Evolutionary conservation across 1,140 invertebrate species (phyloP), one percentile per base, ranked within the genome.

Genomic region (Drosophila arizonae): DNA sequence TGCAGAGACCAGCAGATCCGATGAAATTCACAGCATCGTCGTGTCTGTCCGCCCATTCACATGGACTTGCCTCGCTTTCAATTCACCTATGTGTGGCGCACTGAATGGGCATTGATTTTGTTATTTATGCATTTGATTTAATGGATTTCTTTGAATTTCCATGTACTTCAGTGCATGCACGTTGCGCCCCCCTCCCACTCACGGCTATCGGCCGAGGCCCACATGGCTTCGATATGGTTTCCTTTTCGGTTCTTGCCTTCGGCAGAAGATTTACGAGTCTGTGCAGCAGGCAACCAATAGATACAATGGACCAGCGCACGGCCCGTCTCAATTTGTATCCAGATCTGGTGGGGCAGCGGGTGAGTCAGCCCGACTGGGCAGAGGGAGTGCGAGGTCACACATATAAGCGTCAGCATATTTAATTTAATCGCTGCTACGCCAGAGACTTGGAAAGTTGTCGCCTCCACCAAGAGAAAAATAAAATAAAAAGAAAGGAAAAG

Each of bases 381-480:
- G 17, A 17, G 17, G 17, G 17, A 17, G 28, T 33, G 57, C 5
- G 28, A 6, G 45, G 17, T 13, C 28, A 60, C 43, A 67, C 57
- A 58, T 67, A 46, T 33, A 67, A 50, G 55, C 69, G 55, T 67
- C 69, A 67, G 70, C 70, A 72, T 72, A 72, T 72, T 72, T 72
- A 72, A 67, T 72, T 72, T 72, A 72, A 72, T 72, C 70, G 70
- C 70, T 24, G 21, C 41, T 6, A 17, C 69, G 30, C 43, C 52
- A 21, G 55, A 39, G 58, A 63, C 13, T 28, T 24, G n/a, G 39
- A 21, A 10, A 51, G 64, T 71, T 65, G 61, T 57, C 54, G 39
- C 17, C 17, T 24, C 36, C 9, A 41, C 6, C 8, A 11, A 43
- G 6, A 13, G 0, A 43, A 43, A 45, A 24, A 17, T 17, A 17